phyloP scores from a whole-genome alignment of 2,113 vertebrate genomes.

The Mustela nigripes region DNA sequence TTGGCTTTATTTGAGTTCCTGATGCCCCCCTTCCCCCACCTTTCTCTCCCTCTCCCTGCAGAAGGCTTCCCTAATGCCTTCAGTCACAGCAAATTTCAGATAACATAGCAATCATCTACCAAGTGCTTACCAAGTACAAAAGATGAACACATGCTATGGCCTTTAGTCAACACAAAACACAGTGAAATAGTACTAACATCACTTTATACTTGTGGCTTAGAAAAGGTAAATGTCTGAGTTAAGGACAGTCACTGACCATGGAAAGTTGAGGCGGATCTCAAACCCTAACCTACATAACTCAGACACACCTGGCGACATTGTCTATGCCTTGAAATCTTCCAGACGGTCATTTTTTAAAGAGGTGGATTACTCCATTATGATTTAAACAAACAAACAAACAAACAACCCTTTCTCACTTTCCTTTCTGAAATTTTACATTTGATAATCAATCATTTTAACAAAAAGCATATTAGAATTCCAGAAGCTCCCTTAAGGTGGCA shows the following conservation, averaged over 20 bases:
- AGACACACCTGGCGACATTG: not conserved
- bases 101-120: not conserved
- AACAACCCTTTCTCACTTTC: not conserved
- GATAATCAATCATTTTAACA: not conserved
- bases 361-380: not conserved
- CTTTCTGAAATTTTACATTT: constrained; percentile 5
- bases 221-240: not conserved
- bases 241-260: not conserved
- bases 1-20: not conserved
- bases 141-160: not conserved
- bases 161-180: not conserved
- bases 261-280: not conserved
- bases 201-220: not conserved
- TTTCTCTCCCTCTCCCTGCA: not conserved
- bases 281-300: not conserved
- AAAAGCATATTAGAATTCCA: constrained; percentile 26
- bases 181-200: not conserved
- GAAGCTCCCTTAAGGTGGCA: not conserved
- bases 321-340: not conserved
- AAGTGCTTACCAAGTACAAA: not conserved
- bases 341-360: not conserved
- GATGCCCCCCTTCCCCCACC: no score
- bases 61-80: not conserved
- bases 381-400: not conserved
- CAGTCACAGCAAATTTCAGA: not conserved